Percentiles rank a stretch among this genome's conserved stretches.
Evolutionary conservation across 2,888 invertebrate species (phyloP).

Genomic region (Spialia ferax): DNA sequence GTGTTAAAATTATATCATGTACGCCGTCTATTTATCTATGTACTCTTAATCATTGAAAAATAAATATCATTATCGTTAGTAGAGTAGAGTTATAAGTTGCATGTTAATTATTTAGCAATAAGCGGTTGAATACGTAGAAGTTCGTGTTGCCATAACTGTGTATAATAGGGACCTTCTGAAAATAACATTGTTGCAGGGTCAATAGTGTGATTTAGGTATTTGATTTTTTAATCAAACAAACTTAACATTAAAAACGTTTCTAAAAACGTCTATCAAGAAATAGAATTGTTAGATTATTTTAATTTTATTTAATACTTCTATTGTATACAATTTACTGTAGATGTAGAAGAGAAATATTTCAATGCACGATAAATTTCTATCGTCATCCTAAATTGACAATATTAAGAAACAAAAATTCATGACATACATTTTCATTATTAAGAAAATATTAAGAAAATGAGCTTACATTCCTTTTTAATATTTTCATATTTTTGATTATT

Average conservation of each 20-base stretch:
- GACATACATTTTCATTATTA: conserved; percentile 13
- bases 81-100: conserved; percentile 15
- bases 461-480: conserved; percentile 36
- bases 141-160: conserved; percentile 37
- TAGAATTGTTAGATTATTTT: conserved; percentile 27
- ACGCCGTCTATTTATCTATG: background rate
- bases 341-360: conserved; percentile 39
- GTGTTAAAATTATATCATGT: background rate
- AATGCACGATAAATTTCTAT: conserved; percentile 26
- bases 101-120: conserved; percentile 1
- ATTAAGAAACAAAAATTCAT: conserved; percentile 34
- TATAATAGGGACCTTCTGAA: conserved; percentile 40
- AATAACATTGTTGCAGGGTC: conserved; percentile 40
- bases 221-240: conserved; percentile 38
- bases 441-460: conserved; percentile 38
- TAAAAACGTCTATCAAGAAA: conserved; percentile 20
- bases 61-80: background rate
- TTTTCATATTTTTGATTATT: conserved; percentile 27
- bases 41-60: background rate
- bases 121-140: conserved; percentile 9
- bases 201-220: conserved; percentile 40
- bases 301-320: conserved; percentile 35
- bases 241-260: conserved; percentile 31
- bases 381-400: conserved; percentile 26
- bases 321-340: conserved; percentile 39